These are phyloP conservation scores for Rhopalosiphum nymphaeae DNA, from an alignment of 2,888 invertebrate species.

Conservation along the genomic window DNA sequence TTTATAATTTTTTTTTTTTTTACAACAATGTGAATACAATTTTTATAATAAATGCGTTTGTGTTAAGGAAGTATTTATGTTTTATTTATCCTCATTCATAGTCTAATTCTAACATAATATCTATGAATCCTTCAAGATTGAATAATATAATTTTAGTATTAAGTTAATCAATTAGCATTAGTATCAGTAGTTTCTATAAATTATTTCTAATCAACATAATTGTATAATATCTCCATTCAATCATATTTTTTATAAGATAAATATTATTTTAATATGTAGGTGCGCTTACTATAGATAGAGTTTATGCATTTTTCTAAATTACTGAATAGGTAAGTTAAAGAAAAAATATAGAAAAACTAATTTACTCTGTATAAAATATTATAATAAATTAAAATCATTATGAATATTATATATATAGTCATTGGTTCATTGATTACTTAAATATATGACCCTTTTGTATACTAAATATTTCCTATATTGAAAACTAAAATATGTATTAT, in stretches of 20 bases:
- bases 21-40: not conserved
- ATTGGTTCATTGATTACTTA: too few species aligned
- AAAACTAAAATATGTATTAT: too few species aligned
- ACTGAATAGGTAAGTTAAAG: not conserved
- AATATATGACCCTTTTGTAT: too few species aligned
- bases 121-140: not conserved
- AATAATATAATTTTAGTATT: not conserved
- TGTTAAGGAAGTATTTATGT: not conserved
- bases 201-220: not conserved
- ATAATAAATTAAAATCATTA: too few species aligned
- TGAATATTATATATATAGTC: too few species aligned
- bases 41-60: not conserved
- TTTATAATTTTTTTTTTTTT: constrained; percentile 9
- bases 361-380: too few species aligned
- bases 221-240: not conserved
- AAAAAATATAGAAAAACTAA: not conserved
- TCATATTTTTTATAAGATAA: not conserved
- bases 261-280: not conserved
- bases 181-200: not conserved
- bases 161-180: not conserved
- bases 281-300: not conserved
- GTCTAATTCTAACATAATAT: not conserved
- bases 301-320: not conserved
- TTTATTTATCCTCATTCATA: not conserved
- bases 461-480: too few species aligned